Evolutionary conservation across 2,113 vertebrate species (phyloP).

Genomic region (Felis catus): F.catus_Fca126_mat1.0 CM031420.1:29458501-29459000

Average conservation of each 20-base stretch:
- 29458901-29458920: not conserved
- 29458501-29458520: not conserved
- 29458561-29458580: constrained; percentile 12
- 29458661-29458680: not conserved
- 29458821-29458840: not conserved
- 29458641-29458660: not conserved
- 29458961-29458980: not conserved
- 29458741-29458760: not conserved
- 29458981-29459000: not conserved
- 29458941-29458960: not conserved
- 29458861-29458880: not conserved
- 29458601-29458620: not conserved
- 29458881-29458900: not conserved
- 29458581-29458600: not conserved
- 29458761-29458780: not conserved
- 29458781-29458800: not conserved
- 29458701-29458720: not conserved
- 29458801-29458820: not conserved
- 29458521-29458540: not conserved
- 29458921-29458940: not conserved
- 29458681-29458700: not conserved
- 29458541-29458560: not conserved
- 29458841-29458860: not conserved
- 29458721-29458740: not conserved
- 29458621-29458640: not conserved